These are phyloP conservation scores for Bombylius major DNA, from an alignment of 2,888 invertebrate genomes.

Conservation along the genomic window DNA sequence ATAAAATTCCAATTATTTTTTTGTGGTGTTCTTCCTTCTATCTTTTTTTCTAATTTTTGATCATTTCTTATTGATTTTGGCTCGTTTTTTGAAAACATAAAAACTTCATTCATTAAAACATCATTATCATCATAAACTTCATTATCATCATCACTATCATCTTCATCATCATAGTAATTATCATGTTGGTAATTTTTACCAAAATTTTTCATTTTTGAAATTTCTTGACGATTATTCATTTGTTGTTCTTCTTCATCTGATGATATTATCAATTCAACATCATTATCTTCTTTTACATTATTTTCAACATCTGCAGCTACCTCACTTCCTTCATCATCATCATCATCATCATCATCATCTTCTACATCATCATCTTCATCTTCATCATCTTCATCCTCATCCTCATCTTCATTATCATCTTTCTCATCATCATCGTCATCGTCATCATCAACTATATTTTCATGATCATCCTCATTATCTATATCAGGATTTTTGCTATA, in stretches of 20 bases:
- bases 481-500: neutral
- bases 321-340: neutral
- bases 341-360: neutral
- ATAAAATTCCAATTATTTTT: constrained; percentile 2
- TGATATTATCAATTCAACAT: neutral
- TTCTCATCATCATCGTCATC: neutral
- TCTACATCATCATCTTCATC: neutral
- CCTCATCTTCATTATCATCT: neutral
- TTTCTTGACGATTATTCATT: neutral
- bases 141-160: neutral
- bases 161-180: neutral
- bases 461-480: neutral
- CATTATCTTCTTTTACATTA: neutral
- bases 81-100: neutral
- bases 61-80: neutral
- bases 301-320: neutral
- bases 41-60: neutral
- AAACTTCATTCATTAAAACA: neutral
- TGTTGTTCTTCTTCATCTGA: neutral
- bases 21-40: neutral
- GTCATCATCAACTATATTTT: neutral
- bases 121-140: neutral
- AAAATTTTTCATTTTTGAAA: neutral
- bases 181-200: no score
- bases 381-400: neutral